Base-by-base conservation (phyloP, 2,113 vertebrate species). In the Nesospiza acunhae region DNA sequence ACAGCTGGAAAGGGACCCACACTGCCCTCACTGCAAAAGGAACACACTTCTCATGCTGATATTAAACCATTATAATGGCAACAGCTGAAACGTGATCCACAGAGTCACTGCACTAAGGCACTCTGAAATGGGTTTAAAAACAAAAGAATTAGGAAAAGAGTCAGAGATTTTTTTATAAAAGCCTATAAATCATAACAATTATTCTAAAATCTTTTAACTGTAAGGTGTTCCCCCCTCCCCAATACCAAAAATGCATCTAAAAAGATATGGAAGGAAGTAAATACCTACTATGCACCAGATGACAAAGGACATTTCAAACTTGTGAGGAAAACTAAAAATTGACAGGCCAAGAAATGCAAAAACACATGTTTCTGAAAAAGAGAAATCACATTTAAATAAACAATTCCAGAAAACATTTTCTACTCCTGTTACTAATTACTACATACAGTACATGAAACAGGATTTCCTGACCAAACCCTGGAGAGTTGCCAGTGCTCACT, bases 301-400 rank as follows among this genome's bases (percentile, higher is more conserved):
- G 97, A 99, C 99, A 96, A 99, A 99, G 81, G 99, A 99, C 93
- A 99, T 98, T 97, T 99, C 99, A 98, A 99, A 99, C 87, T 99
- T 99, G 98, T 99, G 99, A 93, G 99, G 99, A 91, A 99, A 99
- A 97, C 99, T 99, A 97, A 99, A 99, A 97, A 99, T 99, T 49
- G 99, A 99, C 89, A 99, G 98, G 63, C 99, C 99, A 59, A 99
- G 99, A 97, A 99, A 99, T 44, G 99, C 99, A 96, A 99, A 99
- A 78, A 99, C 99, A 68, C 99, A 99, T 0, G 99, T 99, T 98
- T 99, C 99, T 99, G 98, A 95, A 98, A 98, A 79, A 97, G 96
- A 97, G 55, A 97, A 75, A 93, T 53, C 31, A 47, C 28, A 90
- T 18, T 87, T 90, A 87, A 94, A 84, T 52, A 46, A 70, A 42